Percentiles rank a stretch among this genome's conserved stretches.
phyloP scores from a whole-genome alignment of 2,113 vertebrate species.

The Sigmodon hispidus region DNA sequence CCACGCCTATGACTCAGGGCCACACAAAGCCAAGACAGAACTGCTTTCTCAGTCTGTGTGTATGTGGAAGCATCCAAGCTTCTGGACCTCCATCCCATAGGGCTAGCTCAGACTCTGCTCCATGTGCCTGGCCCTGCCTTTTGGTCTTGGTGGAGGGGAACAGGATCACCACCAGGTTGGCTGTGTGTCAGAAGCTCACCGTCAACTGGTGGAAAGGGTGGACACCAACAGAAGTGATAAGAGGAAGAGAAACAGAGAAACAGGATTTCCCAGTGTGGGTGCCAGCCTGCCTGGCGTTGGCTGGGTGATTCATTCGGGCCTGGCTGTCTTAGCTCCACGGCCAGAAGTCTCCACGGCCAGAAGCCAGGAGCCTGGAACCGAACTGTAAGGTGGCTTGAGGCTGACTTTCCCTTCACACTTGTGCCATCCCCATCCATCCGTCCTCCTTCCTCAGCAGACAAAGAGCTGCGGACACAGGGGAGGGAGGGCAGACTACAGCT shows the following conservation, averaged over 20 bases:
- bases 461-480: not conserved
- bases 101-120: not conserved
- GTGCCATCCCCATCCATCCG: not conserved
- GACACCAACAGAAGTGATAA: slow-evolving; percentile 19
- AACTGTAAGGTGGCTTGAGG: not conserved
- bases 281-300: slow-evolving; percentile 51
- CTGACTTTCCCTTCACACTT: not conserved
- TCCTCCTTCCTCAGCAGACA: not conserved
- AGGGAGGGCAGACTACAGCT: not conserved
- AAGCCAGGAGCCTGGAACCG: not conserved
- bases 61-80: not conserved
- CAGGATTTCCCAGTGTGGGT: slow-evolving; percentile 72
- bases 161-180: too few relatives aligned
- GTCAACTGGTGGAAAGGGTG: not conserved
- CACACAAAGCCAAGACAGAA: not conserved
- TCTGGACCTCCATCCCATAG: not conserved
- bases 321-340: not conserved
- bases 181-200: not conserved
- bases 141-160: not conserved
- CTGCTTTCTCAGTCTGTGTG: not conserved
- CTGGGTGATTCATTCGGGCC: slow-evolving; percentile 67
- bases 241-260: slow-evolving; percentile 48
- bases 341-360: not conserved
- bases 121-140: not conserved
- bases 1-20: not conserved